A percentile compares a stretch with the other conserved stretches of the same genome.
Evolutionary conservation across 30 jellyfish, hydroid and myxozoan genomes (phyloP).

Genomic region (Aurelia sp.): DNA sequence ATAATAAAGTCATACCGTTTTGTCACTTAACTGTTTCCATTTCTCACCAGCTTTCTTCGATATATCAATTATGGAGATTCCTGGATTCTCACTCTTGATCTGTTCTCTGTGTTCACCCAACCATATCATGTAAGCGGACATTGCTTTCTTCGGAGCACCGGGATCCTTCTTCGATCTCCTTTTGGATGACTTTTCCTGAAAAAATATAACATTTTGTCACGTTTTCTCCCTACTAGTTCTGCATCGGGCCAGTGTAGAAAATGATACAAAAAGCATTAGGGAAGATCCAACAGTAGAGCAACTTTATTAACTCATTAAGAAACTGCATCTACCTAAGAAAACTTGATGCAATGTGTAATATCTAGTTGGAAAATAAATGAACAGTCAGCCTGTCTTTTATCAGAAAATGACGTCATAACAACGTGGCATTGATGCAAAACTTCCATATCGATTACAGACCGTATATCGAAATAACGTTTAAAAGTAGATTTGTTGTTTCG

Average conservation of each 20-base stretch:
- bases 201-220: too few relatives aligned
- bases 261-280: not conserved
- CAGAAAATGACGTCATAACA: too few relatives aligned
- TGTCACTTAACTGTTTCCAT: constrained; percentile 78
- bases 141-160: constrained; percentile 83
- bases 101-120: constrained; percentile 72
- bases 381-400: too few relatives aligned
- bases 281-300: too few relatives aligned
- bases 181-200: constrained; percentile 21
- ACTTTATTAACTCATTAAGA: too few relatives aligned
- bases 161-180: constrained; percentile 79
- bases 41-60: constrained; percentile 90
- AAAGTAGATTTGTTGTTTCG: too few relatives aligned
- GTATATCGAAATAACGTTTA: too few relatives aligned
- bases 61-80: constrained; percentile 82
- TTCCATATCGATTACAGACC: too few relatives aligned
- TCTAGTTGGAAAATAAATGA: too few relatives aligned
- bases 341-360: too few relatives aligned
- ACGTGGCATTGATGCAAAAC: too few relatives aligned
- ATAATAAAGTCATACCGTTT: constrained; percentile 47
- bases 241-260: not conserved
- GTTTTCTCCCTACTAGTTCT: not conserved
- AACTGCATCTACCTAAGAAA: too few relatives aligned
- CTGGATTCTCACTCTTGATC: constrained; percentile 84
- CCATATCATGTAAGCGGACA: constrained; percentile 87